These are phyloP conservation scores for Bombus affinis DNA, from an alignment of 1,140 invertebrate species.

Conservation along the genomic window DNA sequence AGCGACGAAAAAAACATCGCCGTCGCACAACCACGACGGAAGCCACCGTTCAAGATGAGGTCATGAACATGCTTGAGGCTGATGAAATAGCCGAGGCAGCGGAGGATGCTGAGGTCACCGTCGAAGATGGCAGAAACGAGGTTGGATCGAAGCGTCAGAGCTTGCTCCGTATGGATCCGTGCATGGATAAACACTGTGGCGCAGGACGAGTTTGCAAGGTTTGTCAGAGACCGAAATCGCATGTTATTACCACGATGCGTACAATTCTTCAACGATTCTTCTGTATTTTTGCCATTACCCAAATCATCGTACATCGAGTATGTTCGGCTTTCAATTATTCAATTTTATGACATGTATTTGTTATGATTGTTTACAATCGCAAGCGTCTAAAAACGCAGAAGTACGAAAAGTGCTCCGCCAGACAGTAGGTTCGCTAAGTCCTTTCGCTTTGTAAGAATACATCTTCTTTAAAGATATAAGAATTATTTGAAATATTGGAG, in stretches of 20 bases:
- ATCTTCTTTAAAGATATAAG: no score
- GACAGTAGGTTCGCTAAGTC: no score
- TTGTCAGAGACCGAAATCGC: background rate
- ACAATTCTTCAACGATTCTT: background rate
- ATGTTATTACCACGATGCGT: background rate
- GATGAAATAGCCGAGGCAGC: constrained; percentile 71
- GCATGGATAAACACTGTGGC: constrained; percentile 92
- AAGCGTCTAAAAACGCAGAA: background rate
- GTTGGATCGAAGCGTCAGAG: constrained; percentile 58
- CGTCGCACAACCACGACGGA: constrained; percentile 74
- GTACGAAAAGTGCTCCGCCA: background rate
- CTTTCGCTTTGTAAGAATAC: no score
- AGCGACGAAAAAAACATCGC: constrained; percentile 67
- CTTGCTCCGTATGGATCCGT: constrained; percentile 86
- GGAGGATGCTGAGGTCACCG: constrained; percentile 60
- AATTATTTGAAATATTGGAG: no score
- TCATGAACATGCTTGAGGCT: constrained; percentile 77
- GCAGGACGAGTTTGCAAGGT: constrained; percentile 94
- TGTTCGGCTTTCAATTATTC: background rate
- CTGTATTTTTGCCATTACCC: background rate
- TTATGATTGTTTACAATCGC: background rate
- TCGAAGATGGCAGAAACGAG: constrained; percentile 64
- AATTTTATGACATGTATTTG: background rate
- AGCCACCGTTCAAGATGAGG: constrained; percentile 72
- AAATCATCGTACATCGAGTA: background rate